Percentiles rank a stretch among this genome's conserved stretches.
phyloP scores from a whole-genome alignment of 2,113 vertebrate species.

The Psittacara wagleri region DNA sequence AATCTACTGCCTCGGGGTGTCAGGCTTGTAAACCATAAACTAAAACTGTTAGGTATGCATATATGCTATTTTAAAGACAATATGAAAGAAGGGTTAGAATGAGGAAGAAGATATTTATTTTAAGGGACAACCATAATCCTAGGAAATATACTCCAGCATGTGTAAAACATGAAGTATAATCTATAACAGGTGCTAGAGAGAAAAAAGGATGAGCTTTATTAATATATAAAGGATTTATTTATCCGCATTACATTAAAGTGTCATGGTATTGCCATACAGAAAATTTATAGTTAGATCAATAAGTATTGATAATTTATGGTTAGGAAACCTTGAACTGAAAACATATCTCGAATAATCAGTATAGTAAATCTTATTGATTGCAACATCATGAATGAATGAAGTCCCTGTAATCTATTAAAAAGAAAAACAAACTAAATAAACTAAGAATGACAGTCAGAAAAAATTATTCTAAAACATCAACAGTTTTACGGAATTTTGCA shows the following conservation, averaged over 20 bases:
- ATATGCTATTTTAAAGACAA: not conserved
- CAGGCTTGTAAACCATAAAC: not conserved
- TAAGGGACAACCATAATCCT: not conserved
- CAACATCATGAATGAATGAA: not conserved
- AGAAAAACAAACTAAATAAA: not conserved
- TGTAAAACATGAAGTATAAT: not conserved
- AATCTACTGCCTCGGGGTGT: not conserved
- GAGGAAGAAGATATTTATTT: not conserved
- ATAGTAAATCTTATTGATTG: not conserved
- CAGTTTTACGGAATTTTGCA: not conserved
- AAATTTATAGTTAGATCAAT: not conserved
- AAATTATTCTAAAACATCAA: not conserved
- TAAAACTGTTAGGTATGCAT: not conserved
- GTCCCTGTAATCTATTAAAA: not conserved
- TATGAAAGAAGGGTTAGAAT: not conserved
- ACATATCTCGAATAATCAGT: not conserved
- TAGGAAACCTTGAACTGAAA: not conserved
- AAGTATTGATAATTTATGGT: not conserved
- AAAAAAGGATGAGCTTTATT: not conserved
- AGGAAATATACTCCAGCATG: not conserved
- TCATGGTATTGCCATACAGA: not conserved
- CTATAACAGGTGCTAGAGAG: not conserved
- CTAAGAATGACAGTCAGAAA: not conserved
- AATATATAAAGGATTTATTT: not conserved
- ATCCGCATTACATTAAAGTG: not conserved